Base-by-base conservation (phyloP, 2,888 invertebrate species). In the Colostygia pectinataria region DNA sequence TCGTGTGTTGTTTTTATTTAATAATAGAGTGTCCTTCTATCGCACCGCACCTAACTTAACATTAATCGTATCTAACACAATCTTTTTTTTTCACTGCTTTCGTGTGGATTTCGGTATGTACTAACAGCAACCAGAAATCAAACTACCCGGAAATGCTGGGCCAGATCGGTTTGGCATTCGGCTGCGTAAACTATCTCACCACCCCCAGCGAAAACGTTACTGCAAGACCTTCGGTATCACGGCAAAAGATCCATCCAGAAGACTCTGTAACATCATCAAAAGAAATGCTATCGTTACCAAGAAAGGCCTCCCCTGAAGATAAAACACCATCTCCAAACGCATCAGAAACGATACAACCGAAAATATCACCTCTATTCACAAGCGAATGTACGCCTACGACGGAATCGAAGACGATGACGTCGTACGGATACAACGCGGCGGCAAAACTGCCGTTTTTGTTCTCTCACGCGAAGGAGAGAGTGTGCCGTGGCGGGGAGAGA, bases 111-210 rank as follows among this genome's bases (percentile, higher is more conserved):
- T 60, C 52, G 72, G 73, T 71, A 72, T 63, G 73, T 72, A 74
- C 69, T 71, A 71, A 77, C 71, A 91, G 91, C 74, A 90, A 85
- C 63, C 89, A 89, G 70, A 90, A 86, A 61, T 89, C 90, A 1
- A 91, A 90, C 75, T 91, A 91, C 61, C 90, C 91, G 12, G 91
- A 91, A 66, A 91, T 91, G 91, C 78, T 91, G 53, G 91, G 91
- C 6, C 91, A 91, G 66, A 91, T 91, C 66, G 91, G 91, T 3
- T 71, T 91, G 36, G 91, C 91, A 2, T 90, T 91, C 74, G 91
- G 91, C 43, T 90, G 90, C 77, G 90, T 91, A 45, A 91, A 91
- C 69, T 91, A 91, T 63, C 61, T 91, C 15, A 79, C 90, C 13
- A 82, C 88, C 9, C 80, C 83, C 15, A 68, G 70, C 53, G 82